Conservation (phyloP, 2,888 invertebrate genomes). For the Lasioglossum leucozonium region DNA sequence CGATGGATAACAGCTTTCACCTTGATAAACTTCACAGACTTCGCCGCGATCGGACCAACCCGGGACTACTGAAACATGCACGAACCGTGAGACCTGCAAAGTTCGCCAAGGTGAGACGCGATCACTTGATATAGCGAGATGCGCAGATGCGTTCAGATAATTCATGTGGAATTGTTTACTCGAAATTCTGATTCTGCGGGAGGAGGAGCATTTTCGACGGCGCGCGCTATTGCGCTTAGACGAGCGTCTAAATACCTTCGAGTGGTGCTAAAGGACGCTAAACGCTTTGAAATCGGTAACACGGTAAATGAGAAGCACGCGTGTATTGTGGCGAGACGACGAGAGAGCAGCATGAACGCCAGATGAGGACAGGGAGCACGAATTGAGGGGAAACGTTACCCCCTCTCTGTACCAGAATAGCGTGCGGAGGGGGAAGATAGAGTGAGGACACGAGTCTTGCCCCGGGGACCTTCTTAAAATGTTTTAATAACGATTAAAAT, state of each 20-base stretch:
- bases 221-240: not conserved
- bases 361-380: no score
- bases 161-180: not conserved
- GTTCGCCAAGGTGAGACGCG: slow-evolving; percentile 24
- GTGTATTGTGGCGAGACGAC: no score
- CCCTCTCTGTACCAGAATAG: no score
- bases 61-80: not conserved
- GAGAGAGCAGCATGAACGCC: no score
- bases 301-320: not conserved
- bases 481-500: no score
- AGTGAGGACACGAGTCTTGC: no score
- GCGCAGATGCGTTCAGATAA: not conserved
- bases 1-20: slow-evolving; percentile 13
- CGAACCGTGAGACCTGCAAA: not conserved
- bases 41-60: not conserved
- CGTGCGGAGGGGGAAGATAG: no score
- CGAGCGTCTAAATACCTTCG: not conserved
- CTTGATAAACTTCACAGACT: slow-evolving; percentile 26
- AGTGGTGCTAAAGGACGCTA: not conserved
- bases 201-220: not conserved
- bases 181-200: not conserved
- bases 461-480: no score
- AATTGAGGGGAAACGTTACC: no score
- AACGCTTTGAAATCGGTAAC: not conserved
- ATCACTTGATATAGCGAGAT: no score